These are phyloP conservation scores for Cephalopachus bancanus DNA, from an alignment of 2,797 vertebrate genomes.

Conservation along the genomic window DNA sequence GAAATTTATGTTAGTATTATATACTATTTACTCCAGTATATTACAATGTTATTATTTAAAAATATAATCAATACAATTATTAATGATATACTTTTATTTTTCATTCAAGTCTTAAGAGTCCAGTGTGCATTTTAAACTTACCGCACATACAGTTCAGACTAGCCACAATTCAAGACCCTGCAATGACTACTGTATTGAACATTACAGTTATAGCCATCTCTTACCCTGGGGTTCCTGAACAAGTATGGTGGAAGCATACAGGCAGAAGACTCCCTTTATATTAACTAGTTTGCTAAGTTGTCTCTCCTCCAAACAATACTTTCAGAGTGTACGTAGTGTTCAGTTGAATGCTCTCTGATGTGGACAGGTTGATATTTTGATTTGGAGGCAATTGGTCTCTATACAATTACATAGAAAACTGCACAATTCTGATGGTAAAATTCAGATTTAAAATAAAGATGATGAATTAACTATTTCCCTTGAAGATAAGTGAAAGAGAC, in stretches of 20 bases:
- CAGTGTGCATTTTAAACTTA: not conserved
- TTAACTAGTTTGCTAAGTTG: not conserved
- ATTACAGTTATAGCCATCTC: rapidly evolving
- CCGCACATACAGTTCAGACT: not conserved
- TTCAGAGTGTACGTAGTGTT: not conserved
- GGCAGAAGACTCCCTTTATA: not conserved
- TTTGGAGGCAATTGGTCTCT: not conserved
- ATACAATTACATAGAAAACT: not conserved
- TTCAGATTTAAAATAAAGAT: conserved; percentile 11
- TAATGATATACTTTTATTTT: not conserved
- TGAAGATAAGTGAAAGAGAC: conserved; percentile 37
- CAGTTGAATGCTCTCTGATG: not conserved
- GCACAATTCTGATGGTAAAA: not conserved
- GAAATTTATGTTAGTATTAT: not conserved
- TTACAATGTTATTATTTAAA: conserved; percentile 15
- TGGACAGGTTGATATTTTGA: not conserved
- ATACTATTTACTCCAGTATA: not conserved
- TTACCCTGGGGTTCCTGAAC: not conserved
- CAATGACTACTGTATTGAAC: not conserved
- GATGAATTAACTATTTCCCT: conserved; percentile 31
- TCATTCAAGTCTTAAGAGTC: not conserved
- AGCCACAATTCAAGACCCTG: not conserved
- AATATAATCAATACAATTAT: not conserved
- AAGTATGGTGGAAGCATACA: not conserved
- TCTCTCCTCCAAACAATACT: not conserved